Conservation (phyloP, 2,888 invertebrate species). For the Dynastes tityus region DNA sequence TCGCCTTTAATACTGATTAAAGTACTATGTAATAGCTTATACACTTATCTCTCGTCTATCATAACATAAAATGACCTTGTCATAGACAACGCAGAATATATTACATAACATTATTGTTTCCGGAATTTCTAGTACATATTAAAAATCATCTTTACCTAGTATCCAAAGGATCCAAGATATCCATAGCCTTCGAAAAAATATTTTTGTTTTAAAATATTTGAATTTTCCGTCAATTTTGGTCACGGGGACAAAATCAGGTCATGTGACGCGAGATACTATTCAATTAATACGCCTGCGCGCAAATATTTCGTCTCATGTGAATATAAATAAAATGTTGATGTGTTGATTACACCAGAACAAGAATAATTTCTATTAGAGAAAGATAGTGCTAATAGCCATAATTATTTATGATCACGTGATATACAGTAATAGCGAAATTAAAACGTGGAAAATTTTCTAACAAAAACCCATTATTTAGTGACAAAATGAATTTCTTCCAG, state of each 20-base stretch:
- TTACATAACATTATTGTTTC: constrained; percentile 57
- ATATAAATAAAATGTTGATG: too few species aligned
- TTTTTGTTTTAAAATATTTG: constrained; percentile 73
- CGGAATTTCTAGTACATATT: constrained; percentile 22
- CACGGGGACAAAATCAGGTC: constrained; percentile 83
- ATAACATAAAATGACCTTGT: constrained; percentile 60
- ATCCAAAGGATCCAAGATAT: constrained; percentile 77
- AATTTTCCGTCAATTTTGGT: constrained; percentile 80
- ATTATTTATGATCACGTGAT: too few species aligned
- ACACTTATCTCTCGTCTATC: constrained; percentile 57
- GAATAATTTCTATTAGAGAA: too few species aligned
- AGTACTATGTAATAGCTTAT: background rate
- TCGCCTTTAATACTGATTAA: constrained; percentile 53
- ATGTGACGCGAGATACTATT: constrained; percentile 74
- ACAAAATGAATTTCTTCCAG: too few species aligned
- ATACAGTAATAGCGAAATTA: too few species aligned
- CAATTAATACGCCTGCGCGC: constrained; percentile 55
- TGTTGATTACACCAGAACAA: too few species aligned
- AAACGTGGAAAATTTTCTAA: too few species aligned
- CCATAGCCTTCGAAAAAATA: constrained; percentile 71
- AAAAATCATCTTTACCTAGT: constrained; percentile 72
- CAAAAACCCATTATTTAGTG: too few species aligned
- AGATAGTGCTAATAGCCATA: too few species aligned
- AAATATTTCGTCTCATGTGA: background rate
- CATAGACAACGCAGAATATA: constrained; percentile 49